These are phyloP conservation scores for Lophotis ruficrista DNA, from an alignment of 2,113 vertebrate genomes.

Conservation along the genomic window DNA sequence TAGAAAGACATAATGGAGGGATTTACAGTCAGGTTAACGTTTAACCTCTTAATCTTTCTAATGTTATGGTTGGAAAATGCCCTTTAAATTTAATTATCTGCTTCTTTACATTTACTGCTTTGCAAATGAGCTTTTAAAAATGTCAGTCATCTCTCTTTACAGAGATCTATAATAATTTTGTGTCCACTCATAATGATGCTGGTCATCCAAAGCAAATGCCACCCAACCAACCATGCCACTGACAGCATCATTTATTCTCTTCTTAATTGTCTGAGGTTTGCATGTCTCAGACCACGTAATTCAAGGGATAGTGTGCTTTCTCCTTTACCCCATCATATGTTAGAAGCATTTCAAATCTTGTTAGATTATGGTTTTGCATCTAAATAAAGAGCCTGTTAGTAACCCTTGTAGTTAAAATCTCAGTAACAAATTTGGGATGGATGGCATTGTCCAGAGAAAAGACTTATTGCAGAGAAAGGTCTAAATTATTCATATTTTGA, in stretches of 20 bases:
- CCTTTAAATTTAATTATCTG: slow-evolving; percentile 38
- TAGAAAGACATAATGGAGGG: neutral
- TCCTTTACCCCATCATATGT: neutral
- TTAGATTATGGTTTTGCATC: neutral
- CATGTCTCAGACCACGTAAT: neutral
- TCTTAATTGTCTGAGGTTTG: neutral
- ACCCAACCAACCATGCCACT: neutral
- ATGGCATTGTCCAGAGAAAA: neutral
- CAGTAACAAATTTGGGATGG: neutral
- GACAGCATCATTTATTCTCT: neutral
- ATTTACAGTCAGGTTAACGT: slow-evolving; percentile 12
- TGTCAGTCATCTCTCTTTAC: neutral
- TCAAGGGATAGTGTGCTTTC: neutral
- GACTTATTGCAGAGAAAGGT: neutral
- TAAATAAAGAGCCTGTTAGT: neutral
- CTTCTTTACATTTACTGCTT: neutral
- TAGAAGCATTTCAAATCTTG: neutral
- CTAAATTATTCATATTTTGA: neutral
- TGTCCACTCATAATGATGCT: neutral
- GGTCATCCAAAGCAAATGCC: neutral
- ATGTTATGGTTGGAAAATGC: neutral
- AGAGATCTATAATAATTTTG: neutral
- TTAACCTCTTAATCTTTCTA: slow-evolving; percentile 22
- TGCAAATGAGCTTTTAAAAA: slow-evolving; percentile 2
- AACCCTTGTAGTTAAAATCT: neutral